These are phyloP conservation scores for Crenuchus spilurus DNA, from an alignment of 2,797 vertebrate species.

Conservation along the genomic window DNA sequence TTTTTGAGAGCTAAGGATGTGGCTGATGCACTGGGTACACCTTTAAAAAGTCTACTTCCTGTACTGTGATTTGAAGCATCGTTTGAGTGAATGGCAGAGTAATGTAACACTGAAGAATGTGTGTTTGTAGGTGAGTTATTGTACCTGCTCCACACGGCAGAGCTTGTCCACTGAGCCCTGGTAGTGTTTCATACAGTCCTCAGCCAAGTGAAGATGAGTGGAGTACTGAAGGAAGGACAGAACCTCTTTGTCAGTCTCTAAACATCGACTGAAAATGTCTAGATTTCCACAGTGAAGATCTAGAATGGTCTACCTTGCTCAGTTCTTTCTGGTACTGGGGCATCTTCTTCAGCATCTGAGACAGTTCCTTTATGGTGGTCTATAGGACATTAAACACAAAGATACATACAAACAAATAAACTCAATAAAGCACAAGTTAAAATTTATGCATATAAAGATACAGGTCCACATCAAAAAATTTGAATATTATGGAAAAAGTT, in stretches of 20 bases:
- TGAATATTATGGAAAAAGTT: no score
- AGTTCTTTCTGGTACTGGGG: conserved; percentile 98
- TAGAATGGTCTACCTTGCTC: conserved; percentile 86
- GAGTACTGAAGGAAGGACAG: conserved; percentile 82
- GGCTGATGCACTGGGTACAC: no score
- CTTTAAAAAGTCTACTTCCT: no score
- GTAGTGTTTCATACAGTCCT: conserved; percentile 98
- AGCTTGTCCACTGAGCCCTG: conserved; percentile 97
- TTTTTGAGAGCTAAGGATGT: no score
- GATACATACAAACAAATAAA: background rate
- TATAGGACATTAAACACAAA: conserved; percentile 60
- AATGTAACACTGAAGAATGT: no score
- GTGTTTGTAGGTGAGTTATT: no score
- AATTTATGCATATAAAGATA: no score
- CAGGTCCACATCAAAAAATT: no score
- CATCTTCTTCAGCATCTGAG: conserved; percentile 99
- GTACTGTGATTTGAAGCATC: no score
- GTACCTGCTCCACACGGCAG: conserved; percentile 95
- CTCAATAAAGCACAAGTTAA: no score
- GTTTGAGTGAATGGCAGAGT: no score
- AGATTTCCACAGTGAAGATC: background rate
- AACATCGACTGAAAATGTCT: background rate
- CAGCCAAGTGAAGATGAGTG: conserved; percentile 94
- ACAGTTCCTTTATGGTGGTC: conserved; percentile 96
- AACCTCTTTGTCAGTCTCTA: conserved; percentile 12